Evolutionary conservation across 2,888 invertebrate genomes (phyloP).

Genomic region (Salpingus planirostris): DNA sequence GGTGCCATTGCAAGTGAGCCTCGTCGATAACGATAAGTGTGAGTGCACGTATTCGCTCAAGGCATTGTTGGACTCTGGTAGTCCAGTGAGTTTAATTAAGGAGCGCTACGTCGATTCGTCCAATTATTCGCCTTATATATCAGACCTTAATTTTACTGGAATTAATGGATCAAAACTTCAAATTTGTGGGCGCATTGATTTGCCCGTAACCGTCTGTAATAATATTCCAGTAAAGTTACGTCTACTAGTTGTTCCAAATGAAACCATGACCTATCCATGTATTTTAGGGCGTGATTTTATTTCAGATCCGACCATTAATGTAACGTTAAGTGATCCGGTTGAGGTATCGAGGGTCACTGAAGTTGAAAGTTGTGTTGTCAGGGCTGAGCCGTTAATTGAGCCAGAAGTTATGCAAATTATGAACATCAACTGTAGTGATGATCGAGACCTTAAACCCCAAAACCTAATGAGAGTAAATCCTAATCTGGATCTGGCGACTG

Average conservation of each 20-base stretch:
- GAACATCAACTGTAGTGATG: no score
- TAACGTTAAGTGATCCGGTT: no score
- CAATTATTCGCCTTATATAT: neutral
- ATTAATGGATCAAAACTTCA: neutral
- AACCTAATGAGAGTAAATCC: neutral
- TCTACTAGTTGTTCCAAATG: neutral
- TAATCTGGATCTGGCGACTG: neutral
- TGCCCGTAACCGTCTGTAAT: conserved; percentile 1
- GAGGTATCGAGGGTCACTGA: neutral
- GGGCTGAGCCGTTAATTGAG: no score
- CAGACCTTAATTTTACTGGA: neutral
- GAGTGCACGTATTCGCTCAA: conserved; percentile 1
- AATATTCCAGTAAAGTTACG: neutral
- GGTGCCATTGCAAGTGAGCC: neutral
- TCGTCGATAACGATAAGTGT: neutral
- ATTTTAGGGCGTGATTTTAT: no score
- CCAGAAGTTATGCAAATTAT: no score
- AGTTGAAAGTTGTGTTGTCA: neutral
- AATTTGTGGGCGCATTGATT: neutral
- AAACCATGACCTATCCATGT: neutral
- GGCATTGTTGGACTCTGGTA: conserved; percentile 2
- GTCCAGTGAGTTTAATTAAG: conserved; percentile 4
- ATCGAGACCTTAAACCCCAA: neutral
- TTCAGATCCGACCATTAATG: no score
- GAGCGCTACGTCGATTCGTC: neutral